Percentiles rank a stretch among this genome's conserved stretches.
phyloP scores from a whole-genome alignment of 2,888 invertebrate genomes.

The Phaonia tiefii region DNA sequence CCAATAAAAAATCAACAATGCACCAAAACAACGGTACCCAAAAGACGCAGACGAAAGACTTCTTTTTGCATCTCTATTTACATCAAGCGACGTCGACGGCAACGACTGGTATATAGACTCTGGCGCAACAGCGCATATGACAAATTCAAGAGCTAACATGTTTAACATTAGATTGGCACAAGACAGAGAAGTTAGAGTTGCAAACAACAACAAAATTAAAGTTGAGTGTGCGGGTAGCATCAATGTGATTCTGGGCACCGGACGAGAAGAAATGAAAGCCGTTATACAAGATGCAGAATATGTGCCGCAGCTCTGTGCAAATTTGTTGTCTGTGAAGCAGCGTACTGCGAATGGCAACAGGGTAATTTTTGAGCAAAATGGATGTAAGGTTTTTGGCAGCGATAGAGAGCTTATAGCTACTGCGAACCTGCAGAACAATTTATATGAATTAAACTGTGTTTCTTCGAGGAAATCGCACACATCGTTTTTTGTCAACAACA shows the following conservation, averaged over 20 bases:
- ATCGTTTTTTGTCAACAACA: slow-evolving; percentile 33
- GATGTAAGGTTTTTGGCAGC: slow-evolving; percentile 31
- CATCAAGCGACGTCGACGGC: not conserved
- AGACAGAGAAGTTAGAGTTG: not conserved
- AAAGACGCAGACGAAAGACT: slow-evolving; percentile 43
- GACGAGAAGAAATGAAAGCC: not conserved
- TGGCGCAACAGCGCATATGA: slow-evolving; percentile 52
- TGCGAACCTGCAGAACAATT: slow-evolving; percentile 31
- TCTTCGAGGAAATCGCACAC: not conserved
- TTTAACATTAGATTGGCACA: slow-evolving; percentile 26
- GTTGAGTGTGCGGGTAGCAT: slow-evolving; percentile 4
- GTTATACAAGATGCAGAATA: slow-evolving; percentile 5
- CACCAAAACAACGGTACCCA: slow-evolving; percentile 17
- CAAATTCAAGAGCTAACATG: slow-evolving; percentile 32
- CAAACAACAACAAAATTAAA: slow-evolving; percentile 17
- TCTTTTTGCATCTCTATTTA: slow-evolving; percentile 28
- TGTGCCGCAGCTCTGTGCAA: slow-evolving; percentile 47
- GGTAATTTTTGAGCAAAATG: not conserved
- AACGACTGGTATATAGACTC: slow-evolving; percentile 51
- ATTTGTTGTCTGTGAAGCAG: slow-evolving; percentile 50
- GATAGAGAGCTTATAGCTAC: slow-evolving; percentile 25
- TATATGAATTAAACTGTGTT: slow-evolving; percentile 48
- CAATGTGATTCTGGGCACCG: not conserved
- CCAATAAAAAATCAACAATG: slow-evolving; percentile 34
- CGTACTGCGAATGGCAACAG: not conserved